phyloP scores from a whole-genome alignment of 2,113 vertebrate genomes.

The Pampusana beccarii region DNA sequence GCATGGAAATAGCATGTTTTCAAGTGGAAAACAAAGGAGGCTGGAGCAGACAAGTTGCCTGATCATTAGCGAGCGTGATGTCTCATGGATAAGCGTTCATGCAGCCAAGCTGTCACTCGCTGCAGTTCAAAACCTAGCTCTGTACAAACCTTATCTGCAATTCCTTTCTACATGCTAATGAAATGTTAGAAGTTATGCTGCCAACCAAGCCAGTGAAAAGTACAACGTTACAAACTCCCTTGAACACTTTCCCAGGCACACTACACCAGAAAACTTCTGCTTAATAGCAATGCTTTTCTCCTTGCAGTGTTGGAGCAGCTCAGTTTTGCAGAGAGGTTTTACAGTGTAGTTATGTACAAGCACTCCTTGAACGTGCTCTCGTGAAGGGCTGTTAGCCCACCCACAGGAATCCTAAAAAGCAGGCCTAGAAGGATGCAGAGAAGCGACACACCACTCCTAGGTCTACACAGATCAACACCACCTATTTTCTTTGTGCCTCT shows the following conservation, averaged over 20 bases:
- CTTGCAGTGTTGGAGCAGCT: neutral
- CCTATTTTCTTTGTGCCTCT: neutral
- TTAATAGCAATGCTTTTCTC: neutral
- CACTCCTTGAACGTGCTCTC: neutral
- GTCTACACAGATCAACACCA: neutral
- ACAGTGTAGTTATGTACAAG: neutral
- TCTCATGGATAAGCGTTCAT: neutral
- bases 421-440: neutral
- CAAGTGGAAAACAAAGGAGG: neutral
- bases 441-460: neutral
- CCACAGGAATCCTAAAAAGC: neutral
- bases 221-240: neutral
- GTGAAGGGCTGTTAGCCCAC: neutral
- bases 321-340: neutral
- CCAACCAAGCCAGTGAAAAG: neutral
- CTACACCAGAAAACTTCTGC: neutral
- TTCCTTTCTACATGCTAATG: neutral
- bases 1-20: neutral
- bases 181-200: neutral
- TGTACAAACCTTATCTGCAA: neutral
- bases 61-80: accelerated
- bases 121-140: neutral
- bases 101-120: neutral
- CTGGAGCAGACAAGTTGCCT: neutral
- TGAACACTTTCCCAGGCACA: neutral